These are phyloP conservation scores for Periphyllus acericola DNA, from an alignment of 2,888 invertebrate genomes.

Conservation along the genomic window DNA sequence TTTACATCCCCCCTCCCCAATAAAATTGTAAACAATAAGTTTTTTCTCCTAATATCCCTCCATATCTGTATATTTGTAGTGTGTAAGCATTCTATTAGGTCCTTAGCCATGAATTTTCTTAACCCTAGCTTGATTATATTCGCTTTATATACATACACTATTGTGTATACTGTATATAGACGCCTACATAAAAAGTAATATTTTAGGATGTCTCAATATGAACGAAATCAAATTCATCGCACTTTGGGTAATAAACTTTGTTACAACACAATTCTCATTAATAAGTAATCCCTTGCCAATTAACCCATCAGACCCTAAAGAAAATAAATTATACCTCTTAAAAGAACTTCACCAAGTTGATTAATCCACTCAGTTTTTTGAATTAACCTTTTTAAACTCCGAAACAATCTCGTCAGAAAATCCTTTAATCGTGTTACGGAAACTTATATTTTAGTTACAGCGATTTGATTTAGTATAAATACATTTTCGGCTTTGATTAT, in stretches of 20 bases:
- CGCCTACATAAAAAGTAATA: constrained; percentile 8
- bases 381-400: constrained; percentile 60
- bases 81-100: too few species aligned
- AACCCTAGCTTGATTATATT: not conserved
- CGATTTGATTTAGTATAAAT: constrained; percentile 41
- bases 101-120: not conserved
- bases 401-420: constrained; percentile 56
- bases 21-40: too few species aligned
- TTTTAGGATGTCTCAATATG: constrained; percentile 14
- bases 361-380: constrained; percentile 56
- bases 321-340: constrained; percentile 61
- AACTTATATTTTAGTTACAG: constrained; percentile 41
- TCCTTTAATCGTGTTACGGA: constrained; percentile 53
- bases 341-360: constrained; percentile 56
- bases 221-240: constrained; percentile 38
- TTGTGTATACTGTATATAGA: not conserved
- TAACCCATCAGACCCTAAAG: constrained; percentile 59
- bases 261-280: constrained; percentile 53
- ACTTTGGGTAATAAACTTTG: constrained; percentile 52
- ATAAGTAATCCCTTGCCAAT: constrained; percentile 61
- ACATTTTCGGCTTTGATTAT: constrained; percentile 36
- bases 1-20: too few species aligned
- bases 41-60: too few species aligned
- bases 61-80: too few species aligned
- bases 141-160: not conserved